These are phyloP conservation scores for Melanostigma gelatinosum DNA, from an alignment of 2,113 vertebrate species.

Conservation along the genomic window DNA sequence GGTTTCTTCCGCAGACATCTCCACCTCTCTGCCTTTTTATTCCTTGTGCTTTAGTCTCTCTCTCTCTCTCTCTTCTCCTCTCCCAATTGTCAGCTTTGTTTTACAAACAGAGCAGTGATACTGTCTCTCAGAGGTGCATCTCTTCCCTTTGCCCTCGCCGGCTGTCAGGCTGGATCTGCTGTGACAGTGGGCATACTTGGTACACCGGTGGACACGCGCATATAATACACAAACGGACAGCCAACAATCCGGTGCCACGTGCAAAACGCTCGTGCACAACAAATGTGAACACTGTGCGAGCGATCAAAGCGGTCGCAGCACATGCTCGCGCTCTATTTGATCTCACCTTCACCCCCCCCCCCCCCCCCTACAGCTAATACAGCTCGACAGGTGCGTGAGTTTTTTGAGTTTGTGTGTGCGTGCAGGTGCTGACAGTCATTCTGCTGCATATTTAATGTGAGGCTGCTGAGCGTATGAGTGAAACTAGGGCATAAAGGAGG, in stretches of 20 bases:
- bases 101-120: constrained; percentile 65
- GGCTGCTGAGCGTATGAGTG: constrained; percentile 51
- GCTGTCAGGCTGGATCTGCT: constrained; percentile 67
- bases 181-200: constrained; percentile 40
- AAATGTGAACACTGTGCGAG: constrained; percentile 15
- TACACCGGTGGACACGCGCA: constrained; percentile 27
- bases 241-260: not conserved
- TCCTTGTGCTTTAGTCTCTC: constrained; percentile 26
- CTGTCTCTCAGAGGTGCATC: constrained; percentile 60
- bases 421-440: constrained; percentile 41
- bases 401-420: constrained; percentile 12
- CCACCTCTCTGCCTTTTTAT: constrained; percentile 48
- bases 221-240: constrained; percentile 13
- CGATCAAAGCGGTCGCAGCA: constrained; percentile 26
- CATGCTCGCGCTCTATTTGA: constrained; percentile 18
- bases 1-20: constrained; percentile 50
- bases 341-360: constrained; percentile 65
- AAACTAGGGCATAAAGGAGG: constrained; percentile 72
- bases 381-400: constrained; percentile 51
- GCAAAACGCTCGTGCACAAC: constrained; percentile 11
- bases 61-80: not conserved
- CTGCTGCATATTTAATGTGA: constrained; percentile 73
- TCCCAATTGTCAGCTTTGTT: constrained; percentile 70
- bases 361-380: constrained; percentile 42
- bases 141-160: constrained; percentile 31